Evolutionary conservation across 2,113 vertebrate species (phyloP), one percentile per base, ranked within the genome.

Genomic region (Gasterosteus aculeatus): DNA sequence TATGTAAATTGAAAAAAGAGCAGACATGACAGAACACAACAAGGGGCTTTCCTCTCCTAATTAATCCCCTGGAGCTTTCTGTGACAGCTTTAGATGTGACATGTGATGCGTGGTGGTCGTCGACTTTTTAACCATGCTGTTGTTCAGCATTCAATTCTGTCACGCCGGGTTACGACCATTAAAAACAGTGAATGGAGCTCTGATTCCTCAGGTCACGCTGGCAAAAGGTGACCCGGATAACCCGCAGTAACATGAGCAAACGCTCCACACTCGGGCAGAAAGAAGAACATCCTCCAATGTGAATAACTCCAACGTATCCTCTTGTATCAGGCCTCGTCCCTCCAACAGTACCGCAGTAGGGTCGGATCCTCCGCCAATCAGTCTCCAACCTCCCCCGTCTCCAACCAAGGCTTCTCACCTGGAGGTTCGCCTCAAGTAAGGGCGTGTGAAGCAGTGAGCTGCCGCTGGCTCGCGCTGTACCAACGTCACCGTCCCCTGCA

Each of bases 401-500:
- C 97, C 96, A 98, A 97, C 94, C 97, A 98, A 96, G 96, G 96
- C 93, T 98, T 98, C 95, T 98, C 97, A 89, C 97, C 97, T 0
- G 96, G 96, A 93, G 96, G 95, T 93, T 98, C 97, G 92, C 97
- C 97, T 85, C 97, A 98, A 95, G 97, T 98, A 96, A 97, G 96
- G 95, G 93, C 90, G 92, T 87, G 88, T 89, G 87, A 92, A 88
- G 85, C 84, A 15, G 63, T 1, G 62, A 80, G 82, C 73, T 9
- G 51, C 22, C 22, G 22, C 62, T 69, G 82, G 74, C 77, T 81
- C 39, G 2, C 54, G 81, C 51, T 85, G 80, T 84, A 31, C 78
- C 60, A 78, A 82, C 81, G 38, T 74, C 68, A 74, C 77, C 75
- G 80, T 80, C 81, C 84, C 78, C 54, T 82, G 69, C 74, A 82